These are phyloP conservation scores for Caenorhabditis sp. DNA, from an alignment of 2,888 invertebrate species.

Conservation along the genomic window DNA sequence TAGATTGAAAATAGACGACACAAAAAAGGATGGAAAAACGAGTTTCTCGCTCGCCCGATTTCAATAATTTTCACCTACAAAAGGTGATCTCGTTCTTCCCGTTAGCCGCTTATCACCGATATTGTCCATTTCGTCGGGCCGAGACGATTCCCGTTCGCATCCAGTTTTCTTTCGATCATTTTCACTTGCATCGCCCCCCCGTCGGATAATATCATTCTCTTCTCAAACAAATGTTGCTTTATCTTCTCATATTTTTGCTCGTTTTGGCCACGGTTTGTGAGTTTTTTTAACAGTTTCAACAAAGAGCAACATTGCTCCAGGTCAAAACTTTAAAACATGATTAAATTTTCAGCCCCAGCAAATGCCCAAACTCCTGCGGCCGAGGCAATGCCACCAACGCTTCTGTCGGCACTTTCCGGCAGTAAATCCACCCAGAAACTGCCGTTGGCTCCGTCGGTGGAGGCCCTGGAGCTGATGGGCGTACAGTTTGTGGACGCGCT, in stretches of 20 bases:
- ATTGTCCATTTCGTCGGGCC: neutral
- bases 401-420: constrained; percentile 13
- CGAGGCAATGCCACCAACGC: too few relatives aligned
- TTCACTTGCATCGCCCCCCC: neutral
- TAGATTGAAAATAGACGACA: too few relatives aligned
- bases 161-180: constrained; percentile 16
- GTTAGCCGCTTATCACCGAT: constrained; percentile 40
- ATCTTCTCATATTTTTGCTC: too few relatives aligned
- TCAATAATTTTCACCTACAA: constrained; percentile 18
- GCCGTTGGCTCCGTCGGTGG: constrained; percentile 37
- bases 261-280: too few relatives aligned
- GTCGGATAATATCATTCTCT: too few relatives aligned
- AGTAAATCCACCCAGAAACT: constrained; percentile 26
- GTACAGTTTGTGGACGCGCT: constrained; percentile 68
- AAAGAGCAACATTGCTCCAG: too few relatives aligned
- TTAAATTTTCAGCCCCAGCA: constrained; percentile 1
- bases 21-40: too few relatives aligned
- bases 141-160: constrained; percentile 16
- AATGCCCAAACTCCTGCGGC: too few relatives aligned
- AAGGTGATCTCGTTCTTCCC: constrained; percentile 36
- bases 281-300: too few relatives aligned
- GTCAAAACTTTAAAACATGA: too few relatives aligned
- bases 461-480: constrained; percentile 53
- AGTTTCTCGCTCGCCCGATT: too few relatives aligned
- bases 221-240: too few relatives aligned